Conservation (phyloP, 1,140 invertebrate species). For the Anastrepha obliqua region DNA sequence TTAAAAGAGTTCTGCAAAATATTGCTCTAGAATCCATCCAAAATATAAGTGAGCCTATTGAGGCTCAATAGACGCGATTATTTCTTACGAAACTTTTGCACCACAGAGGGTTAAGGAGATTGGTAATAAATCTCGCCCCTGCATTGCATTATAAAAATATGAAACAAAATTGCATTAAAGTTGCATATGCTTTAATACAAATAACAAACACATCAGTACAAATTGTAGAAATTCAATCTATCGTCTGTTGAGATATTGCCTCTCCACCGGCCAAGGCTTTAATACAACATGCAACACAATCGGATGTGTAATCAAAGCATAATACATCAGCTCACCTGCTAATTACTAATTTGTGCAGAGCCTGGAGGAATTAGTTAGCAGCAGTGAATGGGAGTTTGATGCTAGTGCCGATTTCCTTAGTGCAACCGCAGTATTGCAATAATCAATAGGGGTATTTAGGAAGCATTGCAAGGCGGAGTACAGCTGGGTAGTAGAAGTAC, state of each 20-base stretch:
- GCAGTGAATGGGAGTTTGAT: not conserved
- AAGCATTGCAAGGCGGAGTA: not conserved
- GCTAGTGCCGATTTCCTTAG: not conserved
- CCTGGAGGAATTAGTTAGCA: not conserved
- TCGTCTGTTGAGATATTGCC: not conserved
- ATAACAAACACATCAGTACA: not conserved
- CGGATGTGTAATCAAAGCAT: slow-evolving; percentile 21
- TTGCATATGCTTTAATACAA: not conserved
- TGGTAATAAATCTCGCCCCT: not conserved
- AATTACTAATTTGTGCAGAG: not conserved
- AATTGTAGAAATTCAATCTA: not conserved
- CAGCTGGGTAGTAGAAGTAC: too few species aligned
- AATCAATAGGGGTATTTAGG: not conserved
- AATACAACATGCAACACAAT: not conserved
- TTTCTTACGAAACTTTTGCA: too few species aligned
- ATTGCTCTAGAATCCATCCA: too few species aligned
- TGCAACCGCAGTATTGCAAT: not conserved
- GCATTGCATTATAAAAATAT: not conserved
- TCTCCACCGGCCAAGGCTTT: not conserved
- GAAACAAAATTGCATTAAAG: not conserved
- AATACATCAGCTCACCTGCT: not conserved
- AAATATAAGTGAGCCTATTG: too few species aligned
- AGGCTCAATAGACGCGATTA: too few species aligned
- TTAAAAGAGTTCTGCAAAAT: too few species aligned
- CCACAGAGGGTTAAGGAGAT: too few species aligned